phyloP scores from a whole-genome alignment of 1,140 invertebrate genomes.

The Panagrolaimus sp. region DNA sequence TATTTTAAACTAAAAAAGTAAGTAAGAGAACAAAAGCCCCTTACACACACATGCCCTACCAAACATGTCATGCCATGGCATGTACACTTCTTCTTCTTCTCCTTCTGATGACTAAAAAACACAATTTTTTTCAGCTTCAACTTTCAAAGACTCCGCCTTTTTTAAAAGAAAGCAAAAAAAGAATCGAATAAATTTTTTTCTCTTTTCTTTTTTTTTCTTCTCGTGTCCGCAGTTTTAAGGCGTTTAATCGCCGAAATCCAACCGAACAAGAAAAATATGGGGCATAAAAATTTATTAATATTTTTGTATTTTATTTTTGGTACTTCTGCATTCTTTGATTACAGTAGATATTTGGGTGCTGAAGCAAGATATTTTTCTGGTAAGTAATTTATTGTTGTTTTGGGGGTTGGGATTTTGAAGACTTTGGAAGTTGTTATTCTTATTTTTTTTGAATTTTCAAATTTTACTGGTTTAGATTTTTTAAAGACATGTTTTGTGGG shows the following conservation, averaged over 20 bases:
- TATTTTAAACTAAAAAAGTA: too few species aligned
- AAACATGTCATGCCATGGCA: too few species aligned
- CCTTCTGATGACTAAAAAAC: too few species aligned
- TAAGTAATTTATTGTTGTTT: neutral
- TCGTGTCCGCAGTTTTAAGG: conserved; percentile 3
- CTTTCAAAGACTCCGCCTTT: neutral
- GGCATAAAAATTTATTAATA: conserved; percentile 2
- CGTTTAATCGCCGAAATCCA: neutral
- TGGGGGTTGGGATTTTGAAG: neutral
- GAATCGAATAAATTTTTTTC: neutral
- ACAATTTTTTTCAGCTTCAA: neutral
- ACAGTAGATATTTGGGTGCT: neutral
- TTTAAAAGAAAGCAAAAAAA: too few species aligned
- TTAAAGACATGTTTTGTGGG: too few species aligned
- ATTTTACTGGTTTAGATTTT: too few species aligned
- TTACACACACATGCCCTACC: too few species aligned
- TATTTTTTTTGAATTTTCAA: neutral
- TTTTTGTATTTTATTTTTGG: conserved; percentile 2
- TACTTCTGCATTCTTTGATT: conserved; percentile 4
- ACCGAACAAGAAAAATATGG: neutral
- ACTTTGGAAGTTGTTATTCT: neutral
- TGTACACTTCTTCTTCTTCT: too few species aligned
- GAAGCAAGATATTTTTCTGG: conserved; percentile 10
- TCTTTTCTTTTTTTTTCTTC: neutral
- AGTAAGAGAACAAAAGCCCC: too few species aligned